Base-by-base conservation (phyloP, 1,140 invertebrate genomes). In the Penaeus chinensis region DNA sequence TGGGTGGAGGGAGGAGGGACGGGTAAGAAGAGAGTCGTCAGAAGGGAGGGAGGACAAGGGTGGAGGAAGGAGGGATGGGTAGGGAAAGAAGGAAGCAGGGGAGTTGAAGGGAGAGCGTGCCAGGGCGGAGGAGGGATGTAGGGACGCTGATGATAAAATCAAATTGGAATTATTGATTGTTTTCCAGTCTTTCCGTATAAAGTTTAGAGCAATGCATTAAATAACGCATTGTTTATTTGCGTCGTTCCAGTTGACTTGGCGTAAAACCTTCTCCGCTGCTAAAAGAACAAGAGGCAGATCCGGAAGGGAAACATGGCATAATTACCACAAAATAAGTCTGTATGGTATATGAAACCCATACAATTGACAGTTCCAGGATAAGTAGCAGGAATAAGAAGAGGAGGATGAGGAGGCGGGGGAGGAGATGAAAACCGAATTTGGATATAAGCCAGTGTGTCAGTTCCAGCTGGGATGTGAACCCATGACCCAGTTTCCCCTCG, bases 401-500 rank as follows among this genome's bases (percentile, higher is more conserved):
- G 11, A 16, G 24, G 42, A 54, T 20, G 77, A 54, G 4, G 42
- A 13, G 13, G 5, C 0, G 42, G 19, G 5, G 60, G 19, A 37
- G 76, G 22, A 60, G n/a, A 22, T 54, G 77, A 20, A 24, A 47
- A 54, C 37, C 5, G 54, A 54, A 54, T 54, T 54, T 54, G 54
- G 54, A 54, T 54, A 54, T 54, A 54, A 54, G 54, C 77, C 42
- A 20, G 79, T 62, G 61, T 22, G 32, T 19, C 27, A 62, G 11
- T 42, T 24, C 79, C 54, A 54, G 8, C 60, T 19, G 61, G 18
- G 79, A 63, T 81, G 37, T 81, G 22, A 8, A 32, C n/a, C 63
- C n/a, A 62, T 81, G 79, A 81, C 79, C 79, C 79, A 81, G 54
- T 81, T 81, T 24, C 61, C 20, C 32, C 10, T 54, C 54, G 54